phyloP scores from a whole-genome alignment of 2,113 vertebrate species.

The Clarias magur region DNA sequence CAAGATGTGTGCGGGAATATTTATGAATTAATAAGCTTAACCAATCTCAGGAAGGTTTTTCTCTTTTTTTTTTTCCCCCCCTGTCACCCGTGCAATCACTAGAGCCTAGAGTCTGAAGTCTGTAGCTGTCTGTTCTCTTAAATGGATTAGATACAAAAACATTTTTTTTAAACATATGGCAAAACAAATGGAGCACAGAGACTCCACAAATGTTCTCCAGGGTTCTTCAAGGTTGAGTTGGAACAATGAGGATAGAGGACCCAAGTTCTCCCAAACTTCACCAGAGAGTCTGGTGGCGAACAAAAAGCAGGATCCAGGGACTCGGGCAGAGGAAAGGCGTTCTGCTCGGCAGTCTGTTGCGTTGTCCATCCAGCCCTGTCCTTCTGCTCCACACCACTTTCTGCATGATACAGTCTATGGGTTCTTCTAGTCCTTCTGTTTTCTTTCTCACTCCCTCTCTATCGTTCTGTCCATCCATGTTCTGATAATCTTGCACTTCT shows the following conservation, averaged over 20 bases:
- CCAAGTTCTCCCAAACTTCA: background rate
- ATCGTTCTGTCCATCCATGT: conserved; percentile 38
- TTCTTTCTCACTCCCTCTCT: conserved; percentile 40
- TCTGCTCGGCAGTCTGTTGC: conserved; percentile 48
- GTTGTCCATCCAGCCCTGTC: conserved; percentile 45
- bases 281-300: conserved; percentile 21
- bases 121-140: background rate
- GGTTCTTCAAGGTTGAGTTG: background rate
- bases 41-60: background rate
- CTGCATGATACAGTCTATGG: conserved; percentile 13
- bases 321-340: conserved; percentile 29
- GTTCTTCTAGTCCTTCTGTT: conserved; percentile 35
- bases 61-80: background rate
- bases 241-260: background rate
- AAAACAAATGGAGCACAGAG: background rate
- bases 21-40: conserved; percentile 42
- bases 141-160: background rate
- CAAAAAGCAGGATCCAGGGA: conserved; percentile 30
- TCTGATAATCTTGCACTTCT: conserved; percentile 38
- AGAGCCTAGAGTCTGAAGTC: background rate
- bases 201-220: conserved; percentile 14
- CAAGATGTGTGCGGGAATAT: conserved; percentile 33
- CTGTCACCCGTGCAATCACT: conserved; percentile 4
- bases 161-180: background rate
- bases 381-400: conserved; percentile 45